phyloP scores from a whole-genome alignment of 2,888 invertebrate species.

The Anorthoa munda region DNA sequence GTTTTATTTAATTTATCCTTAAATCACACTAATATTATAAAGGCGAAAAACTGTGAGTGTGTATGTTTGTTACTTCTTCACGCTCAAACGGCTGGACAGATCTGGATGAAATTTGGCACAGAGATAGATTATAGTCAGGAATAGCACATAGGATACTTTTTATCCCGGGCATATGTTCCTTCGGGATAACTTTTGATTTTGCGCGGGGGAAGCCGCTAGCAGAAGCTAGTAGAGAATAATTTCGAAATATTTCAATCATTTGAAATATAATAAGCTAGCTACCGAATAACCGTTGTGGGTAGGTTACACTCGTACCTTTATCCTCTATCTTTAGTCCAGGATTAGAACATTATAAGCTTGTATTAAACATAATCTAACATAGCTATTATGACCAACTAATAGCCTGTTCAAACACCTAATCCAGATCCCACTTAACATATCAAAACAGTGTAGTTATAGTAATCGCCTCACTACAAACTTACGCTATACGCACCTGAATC shows the following conservation, averaged over 20 bases:
- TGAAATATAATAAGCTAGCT: no score
- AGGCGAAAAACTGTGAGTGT: no score
- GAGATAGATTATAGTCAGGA: no score
- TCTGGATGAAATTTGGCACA: no score
- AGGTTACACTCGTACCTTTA: neutral
- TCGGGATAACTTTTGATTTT: no score
- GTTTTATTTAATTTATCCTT: neutral
- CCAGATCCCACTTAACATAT: slow-evolving; percentile 6
- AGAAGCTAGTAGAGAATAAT: neutral
- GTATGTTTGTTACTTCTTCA: no score
- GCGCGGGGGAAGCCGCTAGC: no score
- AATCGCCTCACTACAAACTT: slow-evolving; percentile 35
- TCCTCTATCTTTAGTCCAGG: neutral
- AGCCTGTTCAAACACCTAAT: slow-evolving; percentile 14
- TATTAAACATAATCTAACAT: neutral
- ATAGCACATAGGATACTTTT: no score
- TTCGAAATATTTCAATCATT: neutral
- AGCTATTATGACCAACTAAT: slow-evolving; percentile 4
- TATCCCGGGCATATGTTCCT: no score
- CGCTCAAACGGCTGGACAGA: no score
- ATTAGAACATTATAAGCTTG: neutral
- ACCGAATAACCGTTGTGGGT: neutral
- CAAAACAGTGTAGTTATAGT: slow-evolving; percentile 33
- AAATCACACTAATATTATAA: no score
- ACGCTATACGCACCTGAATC: slow-evolving; percentile 18